These are phyloP conservation scores for Melitaea cinxia DNA, from an alignment of 1,140 invertebrate species.

Conservation along the genomic window DNA sequence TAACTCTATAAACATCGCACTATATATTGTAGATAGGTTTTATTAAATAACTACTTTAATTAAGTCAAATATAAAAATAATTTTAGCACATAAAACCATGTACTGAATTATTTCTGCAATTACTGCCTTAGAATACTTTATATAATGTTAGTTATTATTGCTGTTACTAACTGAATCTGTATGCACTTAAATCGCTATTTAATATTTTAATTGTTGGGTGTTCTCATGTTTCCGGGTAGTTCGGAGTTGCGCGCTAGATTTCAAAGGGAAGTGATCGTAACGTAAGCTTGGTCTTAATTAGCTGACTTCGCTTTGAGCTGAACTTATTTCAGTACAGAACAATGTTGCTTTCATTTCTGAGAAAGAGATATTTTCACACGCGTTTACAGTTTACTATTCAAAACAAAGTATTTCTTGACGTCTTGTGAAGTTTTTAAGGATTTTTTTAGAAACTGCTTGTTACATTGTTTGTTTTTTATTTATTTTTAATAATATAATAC, in stretches of 20 bases:
- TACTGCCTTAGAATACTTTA: no score
- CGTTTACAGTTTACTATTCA: conserved; percentile 18
- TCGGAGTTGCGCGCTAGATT: conserved; percentile 21
- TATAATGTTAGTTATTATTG: no score
- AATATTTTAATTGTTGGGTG: neutral
- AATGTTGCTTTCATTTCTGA: conserved; percentile 31
- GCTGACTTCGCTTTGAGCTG: conserved; percentile 57
- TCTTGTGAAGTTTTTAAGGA: neutral
- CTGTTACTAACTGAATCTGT: no score
- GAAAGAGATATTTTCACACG: conserved; percentile 30
- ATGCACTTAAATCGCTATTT: neutral
- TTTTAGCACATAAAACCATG: no score
- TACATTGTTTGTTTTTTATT: neutral
- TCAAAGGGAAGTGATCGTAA: conserved; percentile 43
- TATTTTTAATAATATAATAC: no score
- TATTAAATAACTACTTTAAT: no score
- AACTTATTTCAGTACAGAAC: conserved; percentile 30
- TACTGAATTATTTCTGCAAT: no score
- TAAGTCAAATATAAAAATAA: no score
- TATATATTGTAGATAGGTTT: no score
- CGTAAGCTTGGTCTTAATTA: conserved; percentile 54
- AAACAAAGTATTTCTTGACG: conserved; percentile 2
- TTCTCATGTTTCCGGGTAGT: conserved; percentile 19
- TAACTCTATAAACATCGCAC: no score
- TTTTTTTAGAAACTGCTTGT: neutral